These are phyloP conservation scores for Semicossyphus pulcher DNA, from an alignment of 2,113 vertebrate genomes.

Conservation along the genomic window DNA sequence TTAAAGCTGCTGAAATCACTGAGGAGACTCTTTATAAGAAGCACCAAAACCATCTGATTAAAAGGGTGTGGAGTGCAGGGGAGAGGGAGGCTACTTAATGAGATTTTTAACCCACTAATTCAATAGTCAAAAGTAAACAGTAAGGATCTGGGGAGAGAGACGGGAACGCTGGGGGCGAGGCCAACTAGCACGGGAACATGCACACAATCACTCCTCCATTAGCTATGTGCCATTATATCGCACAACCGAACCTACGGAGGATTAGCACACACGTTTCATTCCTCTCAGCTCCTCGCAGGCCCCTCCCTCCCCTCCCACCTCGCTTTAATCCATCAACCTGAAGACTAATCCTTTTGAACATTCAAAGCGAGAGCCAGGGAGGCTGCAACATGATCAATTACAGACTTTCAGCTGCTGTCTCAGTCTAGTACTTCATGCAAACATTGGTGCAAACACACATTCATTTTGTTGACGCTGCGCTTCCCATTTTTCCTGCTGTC, in stretches of 20 bases:
- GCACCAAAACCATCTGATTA: slow-evolving; percentile 73
- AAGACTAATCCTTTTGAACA: slow-evolving; percentile 77
- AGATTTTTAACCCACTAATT: slow-evolving; percentile 81
- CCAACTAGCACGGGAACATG: slow-evolving; percentile 41
- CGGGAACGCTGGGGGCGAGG: slow-evolving; percentile 53
- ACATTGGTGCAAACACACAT: slow-evolving; percentile 65
- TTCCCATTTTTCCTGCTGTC: slow-evolving; percentile 48
- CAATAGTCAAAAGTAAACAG: slow-evolving; percentile 80
- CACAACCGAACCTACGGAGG: slow-evolving; percentile 51
- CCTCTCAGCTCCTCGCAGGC: slow-evolving; percentile 42
- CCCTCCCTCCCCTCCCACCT: slow-evolving; percentile 62
- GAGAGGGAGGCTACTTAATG: slow-evolving; percentile 70
- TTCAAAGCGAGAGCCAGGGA: slow-evolving; percentile 69
- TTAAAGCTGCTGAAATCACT: slow-evolving; percentile 65
- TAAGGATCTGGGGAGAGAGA: slow-evolving; percentile 44
- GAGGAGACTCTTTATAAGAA: slow-evolving; percentile 74
- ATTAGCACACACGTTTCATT: slow-evolving; percentile 69
- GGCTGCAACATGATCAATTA: slow-evolving; percentile 77
- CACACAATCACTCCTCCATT: slow-evolving; percentile 73
- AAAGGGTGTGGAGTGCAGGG: slow-evolving; percentile 64
- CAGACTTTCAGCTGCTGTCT: slow-evolving; percentile 65
- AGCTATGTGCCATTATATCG: slow-evolving; percentile 62
- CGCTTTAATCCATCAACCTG: slow-evolving; percentile 80
- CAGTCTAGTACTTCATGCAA: slow-evolving; percentile 65
- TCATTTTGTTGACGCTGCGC: slow-evolving; percentile 59